phyloP scores from a whole-genome alignment of 2,113 vertebrate species.

The cat (Felis catus) region DNA sequence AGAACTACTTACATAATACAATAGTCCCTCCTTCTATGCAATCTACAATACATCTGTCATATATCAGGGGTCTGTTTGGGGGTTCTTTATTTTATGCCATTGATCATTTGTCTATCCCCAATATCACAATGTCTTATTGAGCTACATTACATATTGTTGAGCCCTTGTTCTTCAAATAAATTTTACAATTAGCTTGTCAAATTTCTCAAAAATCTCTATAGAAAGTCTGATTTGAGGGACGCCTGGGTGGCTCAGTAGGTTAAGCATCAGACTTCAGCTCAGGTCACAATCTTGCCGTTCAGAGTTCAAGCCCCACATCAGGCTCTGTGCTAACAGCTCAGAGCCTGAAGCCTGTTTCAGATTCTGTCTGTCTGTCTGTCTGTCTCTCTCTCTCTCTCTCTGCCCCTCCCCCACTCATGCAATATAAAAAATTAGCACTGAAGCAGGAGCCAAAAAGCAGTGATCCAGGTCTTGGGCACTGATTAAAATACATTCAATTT shows the following conservation, averaged over 20 bases:
- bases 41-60: neutral
- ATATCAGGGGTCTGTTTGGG: neutral
- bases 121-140: neutral
- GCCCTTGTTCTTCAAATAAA: neutral
- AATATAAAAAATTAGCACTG: neutral
- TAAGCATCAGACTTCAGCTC: too few relatives aligned
- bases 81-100: neutral
- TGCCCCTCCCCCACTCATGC: too few relatives aligned
- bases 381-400: too few relatives aligned
- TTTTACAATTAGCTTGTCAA: neutral
- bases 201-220: neutral
- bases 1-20: neutral
- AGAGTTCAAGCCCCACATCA: too few relatives aligned
- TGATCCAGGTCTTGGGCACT: neutral
- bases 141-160: neutral
- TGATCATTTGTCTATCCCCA: neutral
- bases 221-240: neutral
- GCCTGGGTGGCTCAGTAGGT: too few relatives aligned
- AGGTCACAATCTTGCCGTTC: too few relatives aligned
- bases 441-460: slow-evolving; percentile 17
- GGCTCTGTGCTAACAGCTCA: too few relatives aligned
- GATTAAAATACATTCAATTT: neutral
- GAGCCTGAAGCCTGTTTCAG: too few relatives aligned
- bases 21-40: neutral
- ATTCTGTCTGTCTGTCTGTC: too few relatives aligned